Base-by-base conservation (phyloP, 2,888 invertebrate genomes). In the Liopterus haemorrhoidalis region DNA sequence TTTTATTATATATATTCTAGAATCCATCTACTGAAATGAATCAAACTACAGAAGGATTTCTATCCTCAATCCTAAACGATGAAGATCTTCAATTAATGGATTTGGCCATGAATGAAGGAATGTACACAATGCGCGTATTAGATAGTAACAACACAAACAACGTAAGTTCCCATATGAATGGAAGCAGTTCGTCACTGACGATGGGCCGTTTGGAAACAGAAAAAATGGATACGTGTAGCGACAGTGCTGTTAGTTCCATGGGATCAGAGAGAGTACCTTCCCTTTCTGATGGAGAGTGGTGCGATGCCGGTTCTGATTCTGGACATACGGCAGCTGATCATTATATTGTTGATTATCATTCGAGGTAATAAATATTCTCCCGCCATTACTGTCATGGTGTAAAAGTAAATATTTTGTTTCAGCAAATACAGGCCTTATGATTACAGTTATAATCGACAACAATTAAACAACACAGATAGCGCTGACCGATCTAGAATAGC, bases 211-310 rank as follows among this genome's bases (percentile, higher is more conserved):
- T 69, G 28, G 78, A 76, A 55, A 70, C 67, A 68, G 82, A 86
- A 67, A 78, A 84, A 5, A 76, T 84, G 69, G 86, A 92, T 64
- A 86, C 89, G 0, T 88, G 88, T 11, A 89, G 88, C 43, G 92
- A 92, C 67, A 90, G 90, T 60, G 91, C 91, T 1, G 91, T 91
- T 22, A 91, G 91, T 49, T 91, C 91, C 2, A 89, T 92, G 89
- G 90, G 90, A 2, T 90, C 90, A 2, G 91, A 92, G 61, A 75
- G 91, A 9, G 89, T 91, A 6, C 87, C 89, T 2, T 89, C 89
- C 0, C 71, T 90, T 2, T 90, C 90, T 1, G 91, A 91, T 61
- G 85, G 87, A 2, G 91, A 90, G 60, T 91, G 90, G 90, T 88
- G 89, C 64, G 91, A 91, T 62, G 78, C 75, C 27, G 89, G 89